Evolutionary conservation across 2,113 vertebrate species (phyloP).

Genomic region (Speoplatyrhinus poulsoni): DNA sequence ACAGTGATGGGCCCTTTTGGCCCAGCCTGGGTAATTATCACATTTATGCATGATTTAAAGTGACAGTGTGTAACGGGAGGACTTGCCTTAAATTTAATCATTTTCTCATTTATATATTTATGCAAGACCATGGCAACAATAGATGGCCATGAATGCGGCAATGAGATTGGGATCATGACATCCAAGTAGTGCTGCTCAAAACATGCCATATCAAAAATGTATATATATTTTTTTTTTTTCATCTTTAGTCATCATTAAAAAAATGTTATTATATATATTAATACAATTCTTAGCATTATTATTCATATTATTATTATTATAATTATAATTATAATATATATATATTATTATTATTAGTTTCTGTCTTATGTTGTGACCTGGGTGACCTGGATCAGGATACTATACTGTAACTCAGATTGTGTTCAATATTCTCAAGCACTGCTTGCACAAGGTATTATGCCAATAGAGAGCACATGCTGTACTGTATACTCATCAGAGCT

Average conservation of each 20-base stretch:
- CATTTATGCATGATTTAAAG: constrained; percentile 79
- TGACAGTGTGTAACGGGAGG: constrained; percentile 69
- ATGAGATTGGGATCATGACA: constrained; percentile 50
- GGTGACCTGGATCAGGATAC: not conserved
- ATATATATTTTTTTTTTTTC: too few species aligned
- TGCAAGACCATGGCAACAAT: constrained; percentile 70
- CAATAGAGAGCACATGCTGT: constrained; percentile 34
- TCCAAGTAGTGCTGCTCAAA: constrained; percentile 9
- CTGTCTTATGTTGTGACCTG: constrained; percentile 25
- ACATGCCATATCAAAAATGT: constrained; percentile 17
- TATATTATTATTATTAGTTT: not conserved
- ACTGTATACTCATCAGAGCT: constrained; percentile 41
- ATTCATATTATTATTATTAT: too few species aligned
- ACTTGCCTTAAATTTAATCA: constrained; percentile 76
- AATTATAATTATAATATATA: too few species aligned
- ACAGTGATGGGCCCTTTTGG: constrained; percentile 74
- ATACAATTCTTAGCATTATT: not conserved
- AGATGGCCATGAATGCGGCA: constrained; percentile 58
- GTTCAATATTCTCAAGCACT: constrained; percentile 41
- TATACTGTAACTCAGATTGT: constrained; percentile 39
- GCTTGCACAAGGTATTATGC: constrained; percentile 16
- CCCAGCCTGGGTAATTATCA: constrained; percentile 75
- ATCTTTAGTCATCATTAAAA: too few species aligned
- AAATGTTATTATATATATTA: too few species aligned
- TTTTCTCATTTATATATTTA: constrained; percentile 77